Conservation (phyloP, 2,797 vertebrate species). For the Hylomyscus alleni region DNA sequence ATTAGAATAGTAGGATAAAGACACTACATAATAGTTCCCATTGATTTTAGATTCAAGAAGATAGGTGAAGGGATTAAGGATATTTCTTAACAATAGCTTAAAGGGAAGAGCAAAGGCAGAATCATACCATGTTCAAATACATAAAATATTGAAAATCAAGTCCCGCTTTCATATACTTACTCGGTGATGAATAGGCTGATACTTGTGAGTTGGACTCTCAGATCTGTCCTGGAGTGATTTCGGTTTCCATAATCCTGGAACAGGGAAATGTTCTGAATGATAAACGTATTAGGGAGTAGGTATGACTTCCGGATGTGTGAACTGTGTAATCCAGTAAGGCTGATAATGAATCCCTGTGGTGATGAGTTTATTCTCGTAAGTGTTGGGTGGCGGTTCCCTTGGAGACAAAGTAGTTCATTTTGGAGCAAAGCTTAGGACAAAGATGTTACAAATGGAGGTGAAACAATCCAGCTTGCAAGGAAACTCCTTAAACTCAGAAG, state of each 20-base stretch:
- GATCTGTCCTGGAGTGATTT: neutral
- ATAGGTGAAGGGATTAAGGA: neutral
- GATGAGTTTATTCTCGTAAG: neutral
- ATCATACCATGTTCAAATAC: neutral
- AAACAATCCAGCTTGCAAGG: neutral
- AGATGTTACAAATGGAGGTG: neutral
- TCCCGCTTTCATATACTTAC: neutral
- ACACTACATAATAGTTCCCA: neutral
- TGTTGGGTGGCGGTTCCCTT: neutral
- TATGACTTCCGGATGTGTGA: neutral
- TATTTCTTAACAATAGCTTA: neutral
- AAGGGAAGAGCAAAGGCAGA: conserved; percentile 3
- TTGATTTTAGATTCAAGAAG: conserved; percentile 48
- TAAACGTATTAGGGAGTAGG: neutral
- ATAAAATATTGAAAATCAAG: neutral
- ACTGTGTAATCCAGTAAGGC: neutral
- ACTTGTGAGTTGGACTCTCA: neutral
- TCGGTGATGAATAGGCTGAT: neutral
- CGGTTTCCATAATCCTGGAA: neutral
- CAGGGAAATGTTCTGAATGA: neutral
- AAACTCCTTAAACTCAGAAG: neutral
- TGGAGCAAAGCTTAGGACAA: neutral
- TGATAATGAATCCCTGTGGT: neutral
- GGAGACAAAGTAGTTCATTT: neutral
- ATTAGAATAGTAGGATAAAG: neutral